Conservation (phyloP, 2,888 invertebrate species). For the Amblyteles armatorius region DNA sequence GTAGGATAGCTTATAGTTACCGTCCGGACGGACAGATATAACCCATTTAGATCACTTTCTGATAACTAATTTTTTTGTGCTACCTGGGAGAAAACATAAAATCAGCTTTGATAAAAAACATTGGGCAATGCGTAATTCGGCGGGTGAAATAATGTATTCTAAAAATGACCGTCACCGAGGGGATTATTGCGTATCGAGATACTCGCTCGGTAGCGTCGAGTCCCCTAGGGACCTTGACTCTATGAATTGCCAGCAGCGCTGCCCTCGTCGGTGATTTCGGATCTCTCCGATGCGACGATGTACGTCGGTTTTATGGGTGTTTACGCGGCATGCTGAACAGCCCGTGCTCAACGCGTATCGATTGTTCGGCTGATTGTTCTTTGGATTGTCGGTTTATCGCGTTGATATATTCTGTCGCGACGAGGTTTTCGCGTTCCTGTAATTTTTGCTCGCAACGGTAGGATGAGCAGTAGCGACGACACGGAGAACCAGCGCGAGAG, state of each 20-base stretch:
- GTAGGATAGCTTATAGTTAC: too few species aligned
- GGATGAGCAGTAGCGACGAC: slow-evolving; percentile 77
- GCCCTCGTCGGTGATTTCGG: neutral
- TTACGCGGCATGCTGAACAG: slow-evolving; percentile 75
- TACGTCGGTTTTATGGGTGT: slow-evolving; percentile 77
- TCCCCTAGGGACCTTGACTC: neutral
- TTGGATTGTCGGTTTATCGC: slow-evolving; percentile 40
- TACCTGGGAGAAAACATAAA: too few species aligned
- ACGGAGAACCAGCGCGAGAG: slow-evolving; percentile 75
- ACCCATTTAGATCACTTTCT: too few species aligned
- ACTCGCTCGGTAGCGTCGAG: neutral
- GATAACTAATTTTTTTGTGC: too few species aligned
- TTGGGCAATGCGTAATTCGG: neutral
- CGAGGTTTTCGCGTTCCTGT: slow-evolving; percentile 5
- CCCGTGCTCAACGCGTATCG: slow-evolving; percentile 59
- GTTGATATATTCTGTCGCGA: slow-evolving; percentile 48
- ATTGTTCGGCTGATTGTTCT: slow-evolving; percentile 61
- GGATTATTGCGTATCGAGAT: neutral
- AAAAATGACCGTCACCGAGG: neutral
- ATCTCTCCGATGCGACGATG: slow-evolving; percentile 75
- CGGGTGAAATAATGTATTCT: neutral
- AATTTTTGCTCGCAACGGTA: slow-evolving; percentile 48
- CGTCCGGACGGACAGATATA: too few species aligned
- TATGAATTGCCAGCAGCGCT: neutral
- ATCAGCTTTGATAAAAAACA: too few species aligned